Evolutionary conservation across 2,113 vertebrate genomes (phyloP), one percentile per base, ranked within the genome.

Genomic region (Caranx melampygus): DNA sequence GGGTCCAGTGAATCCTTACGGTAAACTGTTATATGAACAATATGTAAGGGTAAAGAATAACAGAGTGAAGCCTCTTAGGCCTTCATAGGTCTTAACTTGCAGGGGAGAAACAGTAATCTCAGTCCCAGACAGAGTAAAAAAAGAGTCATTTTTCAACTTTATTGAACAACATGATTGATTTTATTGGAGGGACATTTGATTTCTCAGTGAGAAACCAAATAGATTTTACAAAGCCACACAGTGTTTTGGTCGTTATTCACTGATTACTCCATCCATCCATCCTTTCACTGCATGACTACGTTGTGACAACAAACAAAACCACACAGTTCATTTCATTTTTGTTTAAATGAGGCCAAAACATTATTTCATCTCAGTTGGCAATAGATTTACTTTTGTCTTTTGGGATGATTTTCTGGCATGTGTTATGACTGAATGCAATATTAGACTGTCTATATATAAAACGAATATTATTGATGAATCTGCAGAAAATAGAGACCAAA

Each of bases 141-240:
- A 72, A 0, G 9, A 44, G 7, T 20, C 52, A 52, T 13, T 13
- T 47, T 47, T 42, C 26, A 34, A 60, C 7, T 65, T 1, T 4
- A 21, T 26, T 42, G 20, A 42, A 59, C 34, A 60, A 35, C 40
- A 34, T 37, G 12, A 44, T 60, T 37, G 12, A 44, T 60, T 76
- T 78, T 61, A 69, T 61, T 74, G 45, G 21, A 14, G 10, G 67
- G 16, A 58, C n/a, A 63, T 63, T 57, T 31, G 13, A 60, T 66
- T 45, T 31, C 34, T 37, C 26, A 26, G 26, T 26, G 14, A 18
- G 26, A 70, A 34, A 61, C 3, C 13, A 14, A 7, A n/a, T 11
- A 55, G 21, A 34, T 11, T 26, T 42, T 11, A 31, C 15, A 2
- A 31, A 26, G 6, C 15, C 5, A 37, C 5, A 26, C 3, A 44